Percentiles rank a stretch among this genome's conserved stretches.
phyloP scores from a whole-genome alignment of 1,140 invertebrate genomes.

The Leptopilina boulardi region DNA sequence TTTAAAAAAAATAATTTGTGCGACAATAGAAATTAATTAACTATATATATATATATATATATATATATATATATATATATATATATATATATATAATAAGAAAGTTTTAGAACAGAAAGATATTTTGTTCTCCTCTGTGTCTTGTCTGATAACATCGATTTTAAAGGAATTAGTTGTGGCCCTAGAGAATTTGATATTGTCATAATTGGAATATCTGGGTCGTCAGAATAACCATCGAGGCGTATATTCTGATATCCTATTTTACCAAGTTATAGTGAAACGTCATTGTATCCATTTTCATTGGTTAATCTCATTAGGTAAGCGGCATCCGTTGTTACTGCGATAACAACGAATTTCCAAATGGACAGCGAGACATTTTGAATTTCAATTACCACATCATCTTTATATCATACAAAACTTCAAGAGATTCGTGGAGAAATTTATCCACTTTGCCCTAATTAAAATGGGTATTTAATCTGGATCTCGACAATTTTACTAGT shows the following conservation, averaged over 20 bases:
- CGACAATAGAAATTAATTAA: too few species aligned
- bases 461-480: too few species aligned
- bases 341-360: slow-evolving; percentile 2
- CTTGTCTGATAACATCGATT: slow-evolving; percentile 6
- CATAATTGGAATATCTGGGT: slow-evolving; percentile 26
- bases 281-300: slow-evolving; percentile 27
- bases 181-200: background rate
- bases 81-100: too few species aligned
- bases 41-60: too few species aligned
- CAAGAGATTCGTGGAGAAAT: background rate
- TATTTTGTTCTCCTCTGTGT: background rate
- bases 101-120: background rate
- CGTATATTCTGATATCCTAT: slow-evolving; percentile 24
- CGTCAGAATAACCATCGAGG: background rate
- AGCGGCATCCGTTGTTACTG: slow-evolving; percentile 4
- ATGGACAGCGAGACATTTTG: background rate
- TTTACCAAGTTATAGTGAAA: slow-evolving; percentile 2
- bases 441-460: too few species aligned
- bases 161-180: slow-evolving; percentile 1
- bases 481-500: too few species aligned
- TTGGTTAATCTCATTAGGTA: slow-evolving; percentile 16
- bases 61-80: too few species aligned
- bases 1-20: too few species aligned
- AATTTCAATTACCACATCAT: background rate
- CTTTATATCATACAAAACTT: background rate